Evolutionary conservation across 2,113 vertebrate species (phyloP).

Genomic region (Todiramphus saurophagus): DNA sequence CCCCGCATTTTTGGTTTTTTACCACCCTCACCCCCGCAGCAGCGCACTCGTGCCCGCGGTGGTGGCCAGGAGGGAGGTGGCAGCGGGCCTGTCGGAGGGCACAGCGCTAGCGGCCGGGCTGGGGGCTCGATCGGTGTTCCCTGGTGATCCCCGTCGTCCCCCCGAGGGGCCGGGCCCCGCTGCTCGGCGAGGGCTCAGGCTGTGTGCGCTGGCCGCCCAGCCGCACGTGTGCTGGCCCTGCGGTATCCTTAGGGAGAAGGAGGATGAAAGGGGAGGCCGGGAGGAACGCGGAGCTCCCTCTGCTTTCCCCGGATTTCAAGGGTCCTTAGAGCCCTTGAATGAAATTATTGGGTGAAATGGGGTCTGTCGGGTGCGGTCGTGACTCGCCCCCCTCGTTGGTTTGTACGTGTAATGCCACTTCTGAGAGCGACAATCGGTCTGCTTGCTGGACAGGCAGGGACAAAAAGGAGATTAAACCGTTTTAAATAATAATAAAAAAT

Average conservation of each 20-base stretch:
- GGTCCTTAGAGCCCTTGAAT: slow-evolving; percentile 76
- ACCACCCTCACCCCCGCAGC: neutral
- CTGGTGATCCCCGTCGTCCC: no score
- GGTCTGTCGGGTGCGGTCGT: slow-evolving; percentile 64
- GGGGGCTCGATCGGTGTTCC: neutral
- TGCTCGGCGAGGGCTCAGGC: neutral
- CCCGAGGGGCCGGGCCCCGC: neutral
- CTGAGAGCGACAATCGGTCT: slow-evolving; percentile 72
- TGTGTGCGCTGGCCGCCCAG: neutral
- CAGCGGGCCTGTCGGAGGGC: neutral
- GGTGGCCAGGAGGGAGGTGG: neutral
- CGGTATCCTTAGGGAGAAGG: slow-evolving; percentile 30
- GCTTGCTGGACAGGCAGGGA: slow-evolving; percentile 69
- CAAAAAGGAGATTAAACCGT: slow-evolving; percentile 74
- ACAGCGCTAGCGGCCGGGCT: neutral
- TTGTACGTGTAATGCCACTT: slow-evolving; percentile 75
- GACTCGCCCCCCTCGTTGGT: slow-evolving; percentile 56
- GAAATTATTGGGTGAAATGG: slow-evolving; percentile 76
- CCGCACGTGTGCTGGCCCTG: slow-evolving; percentile 38
- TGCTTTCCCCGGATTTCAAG: slow-evolving; percentile 71
- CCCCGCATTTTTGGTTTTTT: neutral
- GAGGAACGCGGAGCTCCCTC: slow-evolving; percentile 34
- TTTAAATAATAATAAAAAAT: slow-evolving; percentile 72
- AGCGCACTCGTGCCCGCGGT: neutral
- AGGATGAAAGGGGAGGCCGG: slow-evolving; percentile 52